These are phyloP conservation scores for Coecobrya sp. DNA, from an alignment of 2,888 invertebrate species.

Conservation along the genomic window DNA sequence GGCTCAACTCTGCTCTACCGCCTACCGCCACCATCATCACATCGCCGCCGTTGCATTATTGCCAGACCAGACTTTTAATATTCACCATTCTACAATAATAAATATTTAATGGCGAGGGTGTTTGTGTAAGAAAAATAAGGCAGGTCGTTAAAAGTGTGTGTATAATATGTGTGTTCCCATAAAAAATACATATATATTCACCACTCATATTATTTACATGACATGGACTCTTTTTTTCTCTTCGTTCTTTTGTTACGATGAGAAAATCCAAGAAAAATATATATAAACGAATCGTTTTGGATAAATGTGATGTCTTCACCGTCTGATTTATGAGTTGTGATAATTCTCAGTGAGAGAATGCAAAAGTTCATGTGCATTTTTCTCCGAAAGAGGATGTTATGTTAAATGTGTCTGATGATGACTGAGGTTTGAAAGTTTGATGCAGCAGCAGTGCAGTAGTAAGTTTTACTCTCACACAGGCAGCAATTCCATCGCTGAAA, in stretches of 20 bases:
- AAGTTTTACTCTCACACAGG: neutral
- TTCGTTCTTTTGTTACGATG: conserved; percentile 17
- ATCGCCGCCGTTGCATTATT: neutral
- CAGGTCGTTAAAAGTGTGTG: conserved; percentile 40
- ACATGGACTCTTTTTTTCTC: conserved; percentile 5
- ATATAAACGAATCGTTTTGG: conserved; percentile 70
- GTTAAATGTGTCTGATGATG: neutral
- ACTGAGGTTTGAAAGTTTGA: neutral
- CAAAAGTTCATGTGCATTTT: neutral
- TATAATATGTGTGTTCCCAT: neutral
- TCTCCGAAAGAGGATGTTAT: conserved; percentile 53
- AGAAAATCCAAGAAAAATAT: conserved; percentile 49
- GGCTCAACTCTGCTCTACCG: neutral
- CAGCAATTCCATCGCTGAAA: conserved; percentile 60
- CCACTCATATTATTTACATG: conserved; percentile 33
- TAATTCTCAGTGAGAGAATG: conserved; percentile 13
- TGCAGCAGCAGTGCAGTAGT: no score
- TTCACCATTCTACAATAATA: conserved; percentile 28
- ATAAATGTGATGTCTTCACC: conserved; percentile 76
- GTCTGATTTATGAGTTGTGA: conserved; percentile 73
- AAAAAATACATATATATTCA: neutral
- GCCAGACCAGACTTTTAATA: conserved; percentile 11
- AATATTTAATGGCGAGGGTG: conserved; percentile 53
- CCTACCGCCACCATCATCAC: neutral
- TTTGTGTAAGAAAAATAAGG: conserved; percentile 56